Evolutionary conservation across 2,888 invertebrate species (phyloP), one percentile per base, ranked within the genome.

Genomic region (Rhagonycha lutea): DNA sequence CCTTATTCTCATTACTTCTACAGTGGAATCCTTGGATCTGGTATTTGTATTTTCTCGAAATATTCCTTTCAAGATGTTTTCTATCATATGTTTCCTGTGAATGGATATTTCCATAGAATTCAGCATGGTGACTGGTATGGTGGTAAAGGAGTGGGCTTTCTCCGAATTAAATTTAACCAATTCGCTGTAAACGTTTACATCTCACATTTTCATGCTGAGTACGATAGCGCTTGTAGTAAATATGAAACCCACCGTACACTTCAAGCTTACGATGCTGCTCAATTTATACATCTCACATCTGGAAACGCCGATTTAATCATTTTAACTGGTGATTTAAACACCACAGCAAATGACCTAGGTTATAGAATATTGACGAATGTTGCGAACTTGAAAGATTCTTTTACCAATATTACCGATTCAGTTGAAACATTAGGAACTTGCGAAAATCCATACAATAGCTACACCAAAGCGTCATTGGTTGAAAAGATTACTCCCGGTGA

Each of bases 111-210:
- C 63, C 96, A 98, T 89, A 95, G 96, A 89, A 89, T 98, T 78
- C 96, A 96, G 79, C 99, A 99, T 86, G 99, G 97, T 0, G 99
- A 99, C 87, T 99, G 99, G 99, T 99, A 97, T 88, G 98, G 98
- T 61, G 98, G 98, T 4, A 99, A 99, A 90, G 98, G 97, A 11
- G 92, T 97, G 61, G 97, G 96, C 1, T 88, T 97, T 18, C 96
- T 96, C 84, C 91, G 92, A 82, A 90, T 97, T 62, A 90, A 91
- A 81, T 89, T 93, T 76, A 89, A 92, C 28, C 92, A 94, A 75
- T 89, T 92, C 80, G 89, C 89, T 70, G 89, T 99, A 71, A 95
- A 98, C 88, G 89, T 99, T 75, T 99, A 98, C 87, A 93, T 95
- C 81, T 95, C 98, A 79, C 99, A 99, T 92, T 90, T 99, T 72